Percentiles rank a stretch among this genome's conserved stretches.
Conservation (phyloP, 2,888 invertebrate genomes). For the Eubasilissa splendida region DNA sequence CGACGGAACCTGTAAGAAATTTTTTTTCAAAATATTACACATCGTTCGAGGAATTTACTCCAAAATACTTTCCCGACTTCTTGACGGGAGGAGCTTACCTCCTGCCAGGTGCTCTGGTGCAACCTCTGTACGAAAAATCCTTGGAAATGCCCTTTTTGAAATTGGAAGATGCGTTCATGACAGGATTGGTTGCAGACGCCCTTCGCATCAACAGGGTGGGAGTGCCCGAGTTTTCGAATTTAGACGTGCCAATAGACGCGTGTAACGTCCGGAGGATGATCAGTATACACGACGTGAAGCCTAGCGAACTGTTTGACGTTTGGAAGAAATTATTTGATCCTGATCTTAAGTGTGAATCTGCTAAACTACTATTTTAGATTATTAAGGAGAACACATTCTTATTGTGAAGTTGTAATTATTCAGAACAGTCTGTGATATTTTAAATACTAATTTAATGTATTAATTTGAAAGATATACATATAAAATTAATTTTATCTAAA, state of each 20-base stretch:
- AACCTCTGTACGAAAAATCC: not conserved
- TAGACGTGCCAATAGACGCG: not conserved
- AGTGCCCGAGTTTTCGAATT: conserved; percentile 61
- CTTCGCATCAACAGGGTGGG: not conserved
- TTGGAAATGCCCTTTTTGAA: not conserved
- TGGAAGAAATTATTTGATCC: conserved; percentile 17
- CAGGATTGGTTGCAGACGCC: not conserved
- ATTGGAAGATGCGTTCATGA: conserved; percentile 25
- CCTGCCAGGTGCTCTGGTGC: not conserved
- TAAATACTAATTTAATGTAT: no score
- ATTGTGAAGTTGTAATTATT: no score
- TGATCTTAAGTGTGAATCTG: no score
- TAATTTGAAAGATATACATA: no score
- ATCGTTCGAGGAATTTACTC: not conserved
- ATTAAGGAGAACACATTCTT: no score
- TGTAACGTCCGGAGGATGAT: not conserved
- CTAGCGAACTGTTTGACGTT: not conserved
- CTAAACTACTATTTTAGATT: no score
- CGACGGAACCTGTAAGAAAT: not conserved
- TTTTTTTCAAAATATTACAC: not conserved
- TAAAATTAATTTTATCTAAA: no score
- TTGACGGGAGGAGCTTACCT: not conserved
- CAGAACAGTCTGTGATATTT: no score
- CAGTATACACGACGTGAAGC: not conserved
- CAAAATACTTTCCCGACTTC: not conserved